These are phyloP conservation scores for Cataglyphis livida DNA, from an alignment of 2,888 invertebrate species.

Conservation along the genomic window DNA sequence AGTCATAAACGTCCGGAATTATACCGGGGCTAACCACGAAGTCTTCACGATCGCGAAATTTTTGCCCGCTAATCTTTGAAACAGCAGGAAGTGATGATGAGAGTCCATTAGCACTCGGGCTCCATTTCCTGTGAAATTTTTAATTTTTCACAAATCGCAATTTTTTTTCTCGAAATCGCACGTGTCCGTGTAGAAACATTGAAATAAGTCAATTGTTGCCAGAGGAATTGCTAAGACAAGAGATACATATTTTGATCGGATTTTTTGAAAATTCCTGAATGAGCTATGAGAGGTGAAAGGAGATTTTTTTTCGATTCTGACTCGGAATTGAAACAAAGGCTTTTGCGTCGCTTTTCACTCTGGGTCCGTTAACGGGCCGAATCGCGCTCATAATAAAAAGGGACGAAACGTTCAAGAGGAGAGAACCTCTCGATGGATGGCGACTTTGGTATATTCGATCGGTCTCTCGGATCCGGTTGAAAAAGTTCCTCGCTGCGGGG, in stretches of 20 bases:
- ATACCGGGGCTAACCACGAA: conserved; percentile 82
- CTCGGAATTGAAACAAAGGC: conserved; percentile 11
- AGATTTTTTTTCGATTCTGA: background rate
- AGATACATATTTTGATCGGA: background rate
- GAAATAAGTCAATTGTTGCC: background rate
- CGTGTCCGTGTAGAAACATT: background rate
- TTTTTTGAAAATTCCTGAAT: background rate
- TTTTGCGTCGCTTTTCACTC: conserved; percentile 8
- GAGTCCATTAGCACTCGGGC: conserved; percentile 9
- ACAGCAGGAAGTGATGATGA: conserved; percentile 56
- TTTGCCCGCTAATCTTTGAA: conserved; percentile 72
- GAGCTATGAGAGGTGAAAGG: background rate
- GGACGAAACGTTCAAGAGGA: conserved; percentile 38
- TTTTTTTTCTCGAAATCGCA: background rate
- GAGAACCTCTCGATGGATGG: conserved; percentile 51
- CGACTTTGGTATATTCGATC: conserved; percentile 68
- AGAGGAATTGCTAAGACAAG: background rate
- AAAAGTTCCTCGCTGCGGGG: conserved; percentile 74
- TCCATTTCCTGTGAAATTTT: background rate
- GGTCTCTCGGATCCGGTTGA: conserved; percentile 65
- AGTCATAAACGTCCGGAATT: conserved; percentile 85
- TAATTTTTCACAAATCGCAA: background rate
- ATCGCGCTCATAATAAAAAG: conserved; percentile 37
- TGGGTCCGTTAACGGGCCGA: background rate
- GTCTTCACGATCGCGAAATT: conserved; percentile 68